Conservation (phyloP, 1,140 invertebrate species). For the Leptinotarsa undecemlineata region DNA sequence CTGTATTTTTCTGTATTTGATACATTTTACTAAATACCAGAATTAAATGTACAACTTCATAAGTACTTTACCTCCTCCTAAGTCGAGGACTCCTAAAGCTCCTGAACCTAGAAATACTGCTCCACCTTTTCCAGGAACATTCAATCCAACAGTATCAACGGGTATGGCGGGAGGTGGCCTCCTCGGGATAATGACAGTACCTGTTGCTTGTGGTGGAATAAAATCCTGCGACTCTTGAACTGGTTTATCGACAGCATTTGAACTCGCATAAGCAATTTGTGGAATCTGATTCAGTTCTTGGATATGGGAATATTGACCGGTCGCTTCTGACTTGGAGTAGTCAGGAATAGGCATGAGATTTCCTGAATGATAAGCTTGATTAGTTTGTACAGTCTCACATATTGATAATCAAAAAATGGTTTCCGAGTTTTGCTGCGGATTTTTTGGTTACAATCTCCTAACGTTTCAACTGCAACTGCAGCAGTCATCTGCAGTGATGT, state of each 20-base stretch:
- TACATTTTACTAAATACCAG: too few relatives aligned
- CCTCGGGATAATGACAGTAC: slow-evolving; percentile 41
- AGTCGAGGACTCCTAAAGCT: slow-evolving; percentile 42
- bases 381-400: too few relatives aligned
- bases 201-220: slow-evolving; percentile 28
- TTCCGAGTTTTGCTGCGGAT: too few relatives aligned
- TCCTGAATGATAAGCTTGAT: too few relatives aligned
- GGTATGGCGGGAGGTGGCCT: slow-evolving; percentile 44
- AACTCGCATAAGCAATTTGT: not conserved
- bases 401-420: too few relatives aligned
- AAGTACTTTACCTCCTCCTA: slow-evolving; percentile 40
- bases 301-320: not conserved
- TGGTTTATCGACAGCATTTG: slow-evolving; percentile 46
- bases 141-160: slow-evolving; percentile 45
- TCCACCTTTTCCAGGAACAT: slow-evolving; percentile 40
- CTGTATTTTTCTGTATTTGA: too few relatives aligned
- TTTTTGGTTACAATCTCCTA: too few relatives aligned
- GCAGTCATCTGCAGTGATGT: too few relatives aligned
- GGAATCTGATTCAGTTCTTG: slow-evolving; percentile 9
- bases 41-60: too few relatives aligned
- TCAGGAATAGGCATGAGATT: too few relatives aligned
- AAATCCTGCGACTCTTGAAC: slow-evolving; percentile 42
- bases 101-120: slow-evolving; percentile 49
- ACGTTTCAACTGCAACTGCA: too few relatives aligned
- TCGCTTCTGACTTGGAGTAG: too few relatives aligned